phyloP scores from a whole-genome alignment of 1,140 invertebrate species.

The Drosophila quadrilineata region DNA sequence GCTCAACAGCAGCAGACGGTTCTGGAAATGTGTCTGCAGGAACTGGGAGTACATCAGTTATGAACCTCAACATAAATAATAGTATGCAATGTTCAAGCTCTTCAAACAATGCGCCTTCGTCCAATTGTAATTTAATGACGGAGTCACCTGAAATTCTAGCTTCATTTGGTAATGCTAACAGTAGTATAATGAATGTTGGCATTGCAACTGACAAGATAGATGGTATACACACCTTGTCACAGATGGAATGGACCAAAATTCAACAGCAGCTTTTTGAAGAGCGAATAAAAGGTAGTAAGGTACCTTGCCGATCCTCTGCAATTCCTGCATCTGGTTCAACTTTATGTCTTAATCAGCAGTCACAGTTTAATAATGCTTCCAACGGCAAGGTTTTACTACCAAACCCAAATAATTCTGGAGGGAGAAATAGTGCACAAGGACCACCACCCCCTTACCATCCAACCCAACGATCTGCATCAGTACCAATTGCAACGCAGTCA shows the following conservation, averaged over 20 bases:
- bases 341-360: constrained; percentile 2
- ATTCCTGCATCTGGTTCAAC: neutral
- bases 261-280: constrained; percentile 92
- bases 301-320: constrained; percentile 10
- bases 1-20: neutral
- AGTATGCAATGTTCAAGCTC: constrained; percentile 28
- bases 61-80: constrained; percentile 26
- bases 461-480: constrained; percentile 90
- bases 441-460: constrained; percentile 93
- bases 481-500: constrained; percentile 89
- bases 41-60: constrained; percentile 11
- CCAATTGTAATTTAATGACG: constrained; percentile 21
- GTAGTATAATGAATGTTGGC: constrained; percentile 13
- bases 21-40: neutral
- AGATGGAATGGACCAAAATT: constrained; percentile 94
- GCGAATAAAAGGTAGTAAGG: constrained; percentile 80
- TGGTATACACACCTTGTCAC: constrained; percentile 82
- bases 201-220: constrained; percentile 29
- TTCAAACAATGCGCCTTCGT: constrained; percentile 10
- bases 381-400: neutral
- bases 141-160: constrained; percentile 51
- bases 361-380: neutral
- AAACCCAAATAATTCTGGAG: constrained; percentile 14
- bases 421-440: constrained; percentile 86
- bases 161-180: constrained; percentile 39